A percentile compares a stretch with the other conserved stretches of the same genome.
Evolutionary conservation across 2,113 vertebrate genomes (phyloP).

Genomic region (Plecotus auritus): DNA sequence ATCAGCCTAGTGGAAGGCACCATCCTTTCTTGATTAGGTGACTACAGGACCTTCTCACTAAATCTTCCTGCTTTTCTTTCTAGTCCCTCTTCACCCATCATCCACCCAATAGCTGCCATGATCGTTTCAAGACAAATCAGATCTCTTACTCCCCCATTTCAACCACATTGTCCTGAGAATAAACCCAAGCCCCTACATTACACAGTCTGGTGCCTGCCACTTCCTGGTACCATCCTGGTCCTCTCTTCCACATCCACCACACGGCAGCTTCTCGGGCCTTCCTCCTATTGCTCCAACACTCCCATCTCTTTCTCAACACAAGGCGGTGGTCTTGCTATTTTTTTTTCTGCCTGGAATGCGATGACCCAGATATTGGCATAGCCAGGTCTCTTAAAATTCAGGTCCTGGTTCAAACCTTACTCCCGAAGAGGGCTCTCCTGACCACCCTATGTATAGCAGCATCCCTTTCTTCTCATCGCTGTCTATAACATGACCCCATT

Average conservation of each 20-base stretch:
- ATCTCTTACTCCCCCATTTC: neutral
- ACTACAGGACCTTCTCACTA: neutral
- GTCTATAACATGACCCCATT: neutral
- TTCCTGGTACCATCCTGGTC: neutral
- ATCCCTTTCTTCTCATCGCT: neutral
- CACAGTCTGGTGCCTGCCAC: fast-evolving
- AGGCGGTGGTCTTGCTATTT: neutral
- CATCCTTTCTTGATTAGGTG: neutral
- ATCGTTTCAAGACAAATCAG: neutral
- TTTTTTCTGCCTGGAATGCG: neutral
- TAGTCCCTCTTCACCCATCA: neutral
- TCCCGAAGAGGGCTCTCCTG: neutral
- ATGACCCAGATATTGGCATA: neutral
- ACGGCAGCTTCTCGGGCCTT: too few relatives aligned
- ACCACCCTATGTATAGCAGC: neutral
- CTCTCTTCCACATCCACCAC: neutral
- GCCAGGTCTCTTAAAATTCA: neutral
- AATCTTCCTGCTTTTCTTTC: neutral
- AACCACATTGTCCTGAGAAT: neutral
- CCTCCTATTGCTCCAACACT: neutral
- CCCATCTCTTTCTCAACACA: neutral
- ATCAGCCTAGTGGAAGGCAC: neutral
- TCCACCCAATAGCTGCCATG: neutral
- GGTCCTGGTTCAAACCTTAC: neutral
- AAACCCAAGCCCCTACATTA: neutral